Base-by-base conservation (phyloP, 2,113 vertebrate genomes). In the Eurystomus gularis region DNA sequence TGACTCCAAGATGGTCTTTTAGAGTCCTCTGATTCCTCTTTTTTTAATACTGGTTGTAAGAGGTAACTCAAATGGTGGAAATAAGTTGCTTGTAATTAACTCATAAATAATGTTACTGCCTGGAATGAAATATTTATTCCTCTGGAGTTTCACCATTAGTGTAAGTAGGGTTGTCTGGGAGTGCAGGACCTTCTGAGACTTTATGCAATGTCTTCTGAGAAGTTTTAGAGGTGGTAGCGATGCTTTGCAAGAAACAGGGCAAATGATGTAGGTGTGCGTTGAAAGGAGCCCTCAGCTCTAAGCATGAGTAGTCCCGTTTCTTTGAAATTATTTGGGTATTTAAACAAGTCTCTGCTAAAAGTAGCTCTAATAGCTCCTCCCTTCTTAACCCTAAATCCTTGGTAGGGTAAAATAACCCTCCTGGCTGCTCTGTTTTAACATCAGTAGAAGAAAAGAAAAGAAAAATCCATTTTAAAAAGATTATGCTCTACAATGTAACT, bases 41-140 rank as follows among this genome's bases (percentile, higher is more conserved):
- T 9, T 55, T 73, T 40, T 29, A 39, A 19, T 60, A 9, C 10
- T 33, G 46, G 1, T 29, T 86, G 40, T 40, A 82, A 65, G 13
- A 46, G 66, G 24, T 48, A 69, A 49, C 23, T 66, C 0, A 0
- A 66, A 5, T 0, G 1, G 42, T 66, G 62, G 64, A 24, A 88
- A 48, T 15, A 33, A 4, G 3, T 42, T n/a, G 23, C 76, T 88
- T 91, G 48, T 86, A 86, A 88, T 73, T 94, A 94, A 81, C 24
- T 21, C 57, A 39, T 79, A 73, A 92, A 92, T 75, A 64, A 44
- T 35, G 55, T 37, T 71, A 48, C n/a, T 55, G 24, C 4, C 11
- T 57, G 44, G 26, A 75, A 92, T 96, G 78, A 96, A 88, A 61
- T 88, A 78, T 68, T 73, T 75, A 73, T 83, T 92, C 37, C 55